Evolutionary conservation across 1,140 invertebrate genomes (phyloP).

Genomic region (Trissolcus basalis): DNA sequence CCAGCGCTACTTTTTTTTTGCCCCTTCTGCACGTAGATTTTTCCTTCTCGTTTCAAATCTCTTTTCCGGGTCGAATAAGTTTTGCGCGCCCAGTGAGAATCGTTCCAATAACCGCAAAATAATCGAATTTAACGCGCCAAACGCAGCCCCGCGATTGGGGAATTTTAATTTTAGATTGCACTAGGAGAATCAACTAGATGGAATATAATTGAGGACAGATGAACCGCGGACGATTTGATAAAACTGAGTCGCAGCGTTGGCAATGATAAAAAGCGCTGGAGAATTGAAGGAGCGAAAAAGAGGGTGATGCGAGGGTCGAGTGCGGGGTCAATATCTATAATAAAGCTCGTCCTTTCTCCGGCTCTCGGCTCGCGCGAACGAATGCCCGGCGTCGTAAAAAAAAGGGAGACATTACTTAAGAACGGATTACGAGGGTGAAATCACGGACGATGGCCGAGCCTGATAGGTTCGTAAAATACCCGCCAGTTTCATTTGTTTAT

Average conservation of each 20-base stretch:
- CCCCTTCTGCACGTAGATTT: slow-evolving; percentile 34
- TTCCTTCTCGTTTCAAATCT: slow-evolving; percentile 43
- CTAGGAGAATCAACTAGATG: no score
- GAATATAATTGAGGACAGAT: slow-evolving; percentile 17
- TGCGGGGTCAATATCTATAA: slow-evolving; percentile 74
- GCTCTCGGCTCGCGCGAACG: slow-evolving; percentile 68
- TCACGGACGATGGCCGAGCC: slow-evolving; percentile 63
- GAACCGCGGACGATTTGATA: slow-evolving; percentile 34
- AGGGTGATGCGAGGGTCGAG: slow-evolving; percentile 65
- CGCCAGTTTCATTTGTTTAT: slow-evolving; percentile 35
- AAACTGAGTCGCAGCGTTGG: slow-evolving; percentile 42
- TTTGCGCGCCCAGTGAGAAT: slow-evolving; percentile 24
- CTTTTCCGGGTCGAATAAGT: slow-evolving; percentile 14
- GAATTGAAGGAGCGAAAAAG: slow-evolving; percentile 42
- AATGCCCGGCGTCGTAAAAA: slow-evolving; percentile 71
- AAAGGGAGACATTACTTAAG: slow-evolving; percentile 71
- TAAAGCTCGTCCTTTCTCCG: slow-evolving; percentile 73
- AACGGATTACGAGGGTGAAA: slow-evolving; percentile 75
- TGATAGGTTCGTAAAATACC: slow-evolving; percentile 35
- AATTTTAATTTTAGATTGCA: neutral
- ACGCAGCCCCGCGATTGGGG: neutral
- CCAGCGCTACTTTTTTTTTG: slow-evolving; percentile 30
- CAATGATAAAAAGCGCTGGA: slow-evolving; percentile 48
- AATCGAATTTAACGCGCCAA: slow-evolving; percentile 31
- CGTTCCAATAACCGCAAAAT: slow-evolving; percentile 51